Evolutionary conservation across 2,888 invertebrate species (phyloP), one percentile per base, ranked within the genome.

Genomic region (Hylaea fasciaria): DNA sequence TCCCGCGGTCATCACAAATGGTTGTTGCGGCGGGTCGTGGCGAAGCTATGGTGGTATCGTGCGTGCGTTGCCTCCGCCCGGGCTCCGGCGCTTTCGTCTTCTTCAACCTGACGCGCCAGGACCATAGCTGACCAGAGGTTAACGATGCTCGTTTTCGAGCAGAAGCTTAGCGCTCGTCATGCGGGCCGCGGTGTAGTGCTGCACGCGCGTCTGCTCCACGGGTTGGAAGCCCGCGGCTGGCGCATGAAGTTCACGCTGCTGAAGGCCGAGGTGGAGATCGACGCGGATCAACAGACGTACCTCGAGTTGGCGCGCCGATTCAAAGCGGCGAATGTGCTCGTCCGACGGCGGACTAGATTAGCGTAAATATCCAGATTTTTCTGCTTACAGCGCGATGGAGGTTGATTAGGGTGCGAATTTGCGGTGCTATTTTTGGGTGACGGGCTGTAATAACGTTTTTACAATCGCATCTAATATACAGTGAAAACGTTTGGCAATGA

Each of bases 111-210:
- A 92, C 91, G 60, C 83, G 92, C 66, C 92, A 92, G 78, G 92
- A 92, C 73, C 82, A 91, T 73, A 92, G 92, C 92, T 92, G 92
- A 92, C 92, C 84, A 89, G 87, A 77, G 87, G 58, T 54, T 41
- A 62, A 70, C 62, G 72, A 92, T 92, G 92, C 91, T 92, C 91
- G 87, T 91, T 32, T 80, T 89, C 83, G 92, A 92, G 91, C 92
- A 91, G 81, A 87, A 86, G 84, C 83, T 92, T 73, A 86, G 83
- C 81, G 86, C 87, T 66, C 81, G 89, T 66, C 84, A 90, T 72
- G 57, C 82, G 52, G 83, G 86, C 44, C 88, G 90, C 47, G 91
- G 91, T 61, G 81, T 90, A 1, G 80, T 83, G 63, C 77, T 92
- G 59, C 81, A 80, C 66, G 92, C 91, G 53, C 83, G 89, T 16